Evolutionary conservation across 2,888 invertebrate species (phyloP).

Genomic region (Rhaphigaster nebulosa): DNA sequence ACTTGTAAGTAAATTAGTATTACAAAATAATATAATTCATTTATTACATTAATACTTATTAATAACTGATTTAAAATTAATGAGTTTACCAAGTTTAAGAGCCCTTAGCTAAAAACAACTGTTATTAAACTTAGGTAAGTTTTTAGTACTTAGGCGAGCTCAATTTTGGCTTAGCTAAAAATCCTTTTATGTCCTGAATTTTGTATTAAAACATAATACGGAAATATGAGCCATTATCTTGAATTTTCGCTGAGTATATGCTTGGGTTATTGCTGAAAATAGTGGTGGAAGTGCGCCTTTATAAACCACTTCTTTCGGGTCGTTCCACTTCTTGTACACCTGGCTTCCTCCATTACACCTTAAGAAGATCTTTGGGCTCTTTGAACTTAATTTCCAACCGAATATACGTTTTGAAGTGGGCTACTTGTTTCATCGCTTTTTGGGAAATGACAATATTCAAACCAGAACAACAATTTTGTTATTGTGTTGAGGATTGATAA

Average conservation of each 20-base stretch:
- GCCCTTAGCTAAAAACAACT: not conserved
- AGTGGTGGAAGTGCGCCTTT: not conserved
- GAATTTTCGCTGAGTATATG: not conserved
- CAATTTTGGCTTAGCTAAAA: not conserved
- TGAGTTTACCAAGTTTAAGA: not conserved
- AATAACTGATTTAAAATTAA: too few species aligned
- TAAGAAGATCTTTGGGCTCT: not conserved
- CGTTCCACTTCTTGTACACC: not conserved
- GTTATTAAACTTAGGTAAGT: not conserved
- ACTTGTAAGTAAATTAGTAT: too few species aligned
- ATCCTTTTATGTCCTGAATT: not conserved
- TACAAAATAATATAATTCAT: too few species aligned
- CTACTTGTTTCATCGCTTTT: not conserved
- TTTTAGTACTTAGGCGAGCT: not conserved
- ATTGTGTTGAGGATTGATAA: too few species aligned
- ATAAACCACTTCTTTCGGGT: not conserved
- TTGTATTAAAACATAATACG: not conserved
- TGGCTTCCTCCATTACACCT: constrained; percentile 9
- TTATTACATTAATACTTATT: too few species aligned
- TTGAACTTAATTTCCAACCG: not conserved
- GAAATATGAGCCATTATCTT: not conserved
- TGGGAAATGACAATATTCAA: not conserved
- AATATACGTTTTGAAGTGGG: not conserved
- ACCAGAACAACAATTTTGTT: not conserved
- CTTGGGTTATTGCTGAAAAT: not conserved